A percentile compares a stretch with the other conserved stretches of the same genome.
phyloP scores from a whole-genome alignment of 2,113 vertebrate species.

The Trochalopteron elliotii region DNA sequence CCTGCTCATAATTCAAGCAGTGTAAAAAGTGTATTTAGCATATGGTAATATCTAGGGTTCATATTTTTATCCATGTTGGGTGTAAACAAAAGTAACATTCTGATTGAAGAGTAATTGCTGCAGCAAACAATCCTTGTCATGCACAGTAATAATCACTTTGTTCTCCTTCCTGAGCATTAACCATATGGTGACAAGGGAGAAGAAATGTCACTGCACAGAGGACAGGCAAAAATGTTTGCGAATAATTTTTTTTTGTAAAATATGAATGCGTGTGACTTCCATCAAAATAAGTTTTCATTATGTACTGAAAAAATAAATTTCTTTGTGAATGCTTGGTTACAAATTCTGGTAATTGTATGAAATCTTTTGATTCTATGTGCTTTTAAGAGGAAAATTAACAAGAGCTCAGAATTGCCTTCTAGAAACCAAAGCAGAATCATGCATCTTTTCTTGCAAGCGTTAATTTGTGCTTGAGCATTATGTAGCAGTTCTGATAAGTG shows the following conservation, averaged over 20 bases:
- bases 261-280: not conserved
- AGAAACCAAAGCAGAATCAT: not conserved
- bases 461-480: not conserved
- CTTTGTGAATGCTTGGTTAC: not conserved
- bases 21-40: not conserved
- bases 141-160: not conserved
- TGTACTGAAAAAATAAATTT: not conserved
- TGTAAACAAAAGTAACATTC: not conserved
- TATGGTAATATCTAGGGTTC: not conserved
- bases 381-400: not conserved
- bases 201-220: not conserved
- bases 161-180: not conserved
- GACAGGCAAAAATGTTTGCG: not conserved
- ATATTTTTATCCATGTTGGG: not conserved
- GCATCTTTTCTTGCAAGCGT: not conserved
- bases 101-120: not conserved
- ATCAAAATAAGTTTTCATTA: not conserved
- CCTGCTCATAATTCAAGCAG: not conserved
- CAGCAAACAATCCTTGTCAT: not conserved
- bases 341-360: not conserved
- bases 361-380: not conserved
- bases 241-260: not conserved
- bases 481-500: not conserved
- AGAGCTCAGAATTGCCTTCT: not conserved
- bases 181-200: not conserved